Evolutionary conservation across 1,140 invertebrate species (phyloP).

Genomic region (Atta colombica): DNA sequence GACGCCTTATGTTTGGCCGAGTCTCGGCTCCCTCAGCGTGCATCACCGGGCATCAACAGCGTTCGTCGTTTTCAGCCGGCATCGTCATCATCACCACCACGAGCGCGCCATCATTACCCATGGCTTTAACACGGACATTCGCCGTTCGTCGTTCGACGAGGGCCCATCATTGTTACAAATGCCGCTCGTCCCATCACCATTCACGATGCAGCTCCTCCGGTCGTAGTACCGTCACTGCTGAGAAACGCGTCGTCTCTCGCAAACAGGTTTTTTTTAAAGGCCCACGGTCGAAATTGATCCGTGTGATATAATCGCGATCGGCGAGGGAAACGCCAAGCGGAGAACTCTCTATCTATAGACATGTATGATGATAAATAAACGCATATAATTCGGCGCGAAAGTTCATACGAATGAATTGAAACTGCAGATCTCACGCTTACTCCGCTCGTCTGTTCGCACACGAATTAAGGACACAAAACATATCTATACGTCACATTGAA

Average conservation of each 20-base stretch:
- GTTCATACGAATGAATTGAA: slow-evolving; percentile 36
- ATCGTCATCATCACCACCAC: slow-evolving; percentile 64
- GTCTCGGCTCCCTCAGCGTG: slow-evolving; percentile 64
- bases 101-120: slow-evolving; percentile 31
- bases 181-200: slow-evolving; percentile 62
- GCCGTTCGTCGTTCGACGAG: slow-evolving; percentile 46
- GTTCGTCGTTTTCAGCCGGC: slow-evolving; percentile 51
- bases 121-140: slow-evolving; percentile 15
- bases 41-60: slow-evolving; percentile 28
- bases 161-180: slow-evolving; percentile 71
- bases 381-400: slow-evolving; percentile 42
- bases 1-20: slow-evolving; percentile 74
- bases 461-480: slow-evolving; percentile 1
- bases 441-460: background rate
- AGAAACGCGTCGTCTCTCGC: slow-evolving; percentile 60
- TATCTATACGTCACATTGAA: background rate
- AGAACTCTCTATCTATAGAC: slow-evolving; percentile 23
- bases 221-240: slow-evolving; percentile 56
- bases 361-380: slow-evolving; percentile 33
- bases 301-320: slow-evolving; percentile 23
- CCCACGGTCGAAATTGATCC: slow-evolving; percentile 50
- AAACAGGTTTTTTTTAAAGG: slow-evolving; percentile 74
- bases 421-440: slow-evolving; percentile 15
- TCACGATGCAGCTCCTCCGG: slow-evolving; percentile 48
- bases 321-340: background rate